Base-by-base conservation (phyloP, 2,113 vertebrate species). In the Epinephelus lanceolatus region DNA sequence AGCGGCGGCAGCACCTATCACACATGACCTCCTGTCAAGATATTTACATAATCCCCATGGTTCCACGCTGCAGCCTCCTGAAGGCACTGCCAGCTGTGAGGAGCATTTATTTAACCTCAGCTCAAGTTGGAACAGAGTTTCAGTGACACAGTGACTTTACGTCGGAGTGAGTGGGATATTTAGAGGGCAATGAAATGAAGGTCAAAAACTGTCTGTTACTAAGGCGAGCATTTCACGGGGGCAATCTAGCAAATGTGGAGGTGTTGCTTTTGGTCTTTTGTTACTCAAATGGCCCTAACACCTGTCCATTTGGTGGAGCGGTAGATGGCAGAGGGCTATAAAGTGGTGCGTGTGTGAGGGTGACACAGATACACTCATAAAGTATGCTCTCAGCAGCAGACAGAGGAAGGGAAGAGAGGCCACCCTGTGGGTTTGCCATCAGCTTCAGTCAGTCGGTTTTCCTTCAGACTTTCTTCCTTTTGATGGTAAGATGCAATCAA, bases 1-100 rank as follows among this genome's bases (percentile, higher is more conserved):
- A 62, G 86, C 72, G 84, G 71, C 75, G 75, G 71, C 52, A 19
- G 83, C 66, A 51, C 55, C 85, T 72, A 79, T 89, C 90, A 88
- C 88, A 89, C 18, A 49, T 86, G 86, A 92, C 93, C 92, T 90
- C 89, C 87, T 89, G 79, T 85, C 71, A 23, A 53, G 81, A 71
- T 82, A 92, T 95, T 93, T 91, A 86, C 91, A 94, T 92, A 94
- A 92, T 92, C 92, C 81, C 88, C 83, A 80, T 77, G 89, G 90
- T 90, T 89, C 85, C 88, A 68, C 18, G n/a, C 65, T 62, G 85
- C 60, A 68, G 81, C 75, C 86, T 88, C 84, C 86, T 65, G 77
- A 72, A 80, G 49, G 67, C 61, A 53, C 74, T 72, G 83, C 87
- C 86, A 47, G 88, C 92, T 90, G 88, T 74, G 77, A 69, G 21